phyloP scores from a whole-genome alignment of 2,888 invertebrate species.

The Eilema griseolum region DNA sequence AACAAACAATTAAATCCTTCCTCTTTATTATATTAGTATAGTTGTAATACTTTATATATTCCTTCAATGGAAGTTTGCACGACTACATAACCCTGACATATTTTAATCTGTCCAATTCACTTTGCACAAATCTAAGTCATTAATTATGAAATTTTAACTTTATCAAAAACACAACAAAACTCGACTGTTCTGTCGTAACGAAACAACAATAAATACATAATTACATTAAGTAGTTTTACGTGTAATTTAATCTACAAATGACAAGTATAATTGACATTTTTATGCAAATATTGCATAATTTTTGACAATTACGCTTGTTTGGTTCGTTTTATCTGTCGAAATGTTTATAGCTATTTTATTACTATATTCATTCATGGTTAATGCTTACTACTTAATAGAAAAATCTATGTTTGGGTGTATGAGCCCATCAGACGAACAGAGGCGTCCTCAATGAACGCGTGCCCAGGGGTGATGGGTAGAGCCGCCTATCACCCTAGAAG shows the following conservation, averaged over 20 bases:
- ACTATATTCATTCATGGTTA: neutral
- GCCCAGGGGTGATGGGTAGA: no score
- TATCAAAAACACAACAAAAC: conserved; percentile 5
- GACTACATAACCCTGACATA: neutral
- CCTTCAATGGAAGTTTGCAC: no score
- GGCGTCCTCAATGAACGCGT: no score
- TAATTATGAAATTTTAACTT: neutral
- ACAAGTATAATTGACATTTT: conserved; percentile 16
- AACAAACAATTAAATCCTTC: no score
- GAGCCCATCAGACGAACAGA: no score
- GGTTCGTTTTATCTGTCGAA: neutral
- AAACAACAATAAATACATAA: conserved; percentile 14
- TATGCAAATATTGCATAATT: conserved; percentile 18
- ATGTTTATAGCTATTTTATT: neutral
- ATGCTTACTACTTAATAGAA: neutral
- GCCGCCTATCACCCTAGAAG: no score
- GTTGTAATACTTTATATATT: no score
- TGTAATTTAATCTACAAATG: conserved; percentile 23
- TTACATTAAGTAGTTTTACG: conserved; percentile 18
- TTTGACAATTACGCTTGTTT: neutral
- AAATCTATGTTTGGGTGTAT: no score
- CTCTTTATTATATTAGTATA: no score
- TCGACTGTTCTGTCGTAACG: conserved; percentile 5
- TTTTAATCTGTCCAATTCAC: neutral
- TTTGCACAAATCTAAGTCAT: no score